Evolutionary conservation across 2,797 vertebrate species (phyloP).

Genomic region (Fistularia tabacaria): DNA sequence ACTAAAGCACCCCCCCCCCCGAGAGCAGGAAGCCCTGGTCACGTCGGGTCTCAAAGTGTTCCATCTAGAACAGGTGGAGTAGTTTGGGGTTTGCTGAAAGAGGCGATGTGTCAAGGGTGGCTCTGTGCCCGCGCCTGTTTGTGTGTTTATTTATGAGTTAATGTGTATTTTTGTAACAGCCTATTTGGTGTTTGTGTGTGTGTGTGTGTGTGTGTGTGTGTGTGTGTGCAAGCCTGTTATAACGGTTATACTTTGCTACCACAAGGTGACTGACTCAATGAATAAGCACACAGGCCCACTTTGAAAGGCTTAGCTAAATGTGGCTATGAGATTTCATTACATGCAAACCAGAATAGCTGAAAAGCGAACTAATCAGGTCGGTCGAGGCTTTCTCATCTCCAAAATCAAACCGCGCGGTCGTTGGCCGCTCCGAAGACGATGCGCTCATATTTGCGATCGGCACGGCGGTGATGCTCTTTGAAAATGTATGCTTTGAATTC

Average conservation of each 20-base stretch:
- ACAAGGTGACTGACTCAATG: conserved; percentile 57
- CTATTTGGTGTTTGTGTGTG: conserved; percentile 20
- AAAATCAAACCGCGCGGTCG: conserved; percentile 5
- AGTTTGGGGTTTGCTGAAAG: conserved; percentile 30
- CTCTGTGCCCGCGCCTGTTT: conserved; percentile 12
- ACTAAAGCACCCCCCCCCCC: conserved; percentile 51
- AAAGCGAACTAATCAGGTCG: conserved; percentile 43
- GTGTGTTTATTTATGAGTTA: conserved; percentile 42
- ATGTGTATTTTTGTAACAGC: conserved; percentile 41
- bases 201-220: conserved; percentile 1
- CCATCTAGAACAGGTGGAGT: conserved; percentile 51
- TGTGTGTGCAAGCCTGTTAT: conserved; percentile 40
- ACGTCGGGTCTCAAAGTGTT: conserved; percentile 37
- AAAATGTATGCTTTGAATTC: conserved; percentile 23
- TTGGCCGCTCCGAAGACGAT: background rate
- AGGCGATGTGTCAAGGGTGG: conserved; percentile 24
- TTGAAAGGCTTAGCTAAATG: conserved; percentile 59
- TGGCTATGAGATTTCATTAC: conserved; percentile 53
- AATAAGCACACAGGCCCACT: conserved; percentile 39
- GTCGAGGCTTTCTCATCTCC: conserved; percentile 11
- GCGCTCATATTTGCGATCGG: background rate
- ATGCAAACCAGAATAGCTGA: conserved; percentile 51
- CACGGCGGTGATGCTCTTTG: conserved; percentile 8
- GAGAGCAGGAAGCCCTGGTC: conserved; percentile 35
- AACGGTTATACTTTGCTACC: conserved; percentile 50